Evolutionary conservation across 1,140 invertebrate species (phyloP), one percentile per base, ranked within the genome.

Genomic region (Drosophila seguyi): DNA sequence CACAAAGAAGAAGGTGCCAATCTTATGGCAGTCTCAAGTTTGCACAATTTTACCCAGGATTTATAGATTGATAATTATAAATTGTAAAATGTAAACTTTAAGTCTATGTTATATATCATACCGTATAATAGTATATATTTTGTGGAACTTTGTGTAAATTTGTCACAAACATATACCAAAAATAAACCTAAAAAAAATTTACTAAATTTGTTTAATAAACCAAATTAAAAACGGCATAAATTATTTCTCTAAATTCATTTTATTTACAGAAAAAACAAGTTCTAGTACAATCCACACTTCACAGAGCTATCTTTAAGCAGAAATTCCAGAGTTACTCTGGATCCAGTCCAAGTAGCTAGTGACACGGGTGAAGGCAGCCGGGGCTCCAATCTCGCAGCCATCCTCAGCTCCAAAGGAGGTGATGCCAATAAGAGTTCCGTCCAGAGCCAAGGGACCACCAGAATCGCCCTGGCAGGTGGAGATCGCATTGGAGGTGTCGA

Each of bases 311-410:
- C 11, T 50, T 38, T 65, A 72, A 20, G 59, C 59, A 10, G 42
- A 56, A 22, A 79, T 39, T 1, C 68, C 68, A 41, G 72, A 75
- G 25, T 76, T 81, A 7, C 39, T 25, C 44, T 79, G 29, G 22
- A 94, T 94, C 94, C 94, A 95, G 39, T 92, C 79, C 59, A 94
- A 80, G 84, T 93, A 94, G 50, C 78, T 91, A 4, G 93, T 94
- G 10, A 94, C 87, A 36, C 94, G 92, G 2, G 93, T 93, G 72
- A 93, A 94, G 7, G 92, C 94, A 41, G 93, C 92, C 16, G 94
- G 94, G 10, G 22, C 14, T 1, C 60, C 68, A 14, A 34, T 18
- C 7, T 44, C 75, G 38, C 82, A 85, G 6, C 82, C 76, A 2
- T 48, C 52, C 6, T 10, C 16, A 0, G 82, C 7, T 36, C 77